Base-by-base conservation (phyloP, 2,888 invertebrate genomes). In the Dicycla oo region DNA sequence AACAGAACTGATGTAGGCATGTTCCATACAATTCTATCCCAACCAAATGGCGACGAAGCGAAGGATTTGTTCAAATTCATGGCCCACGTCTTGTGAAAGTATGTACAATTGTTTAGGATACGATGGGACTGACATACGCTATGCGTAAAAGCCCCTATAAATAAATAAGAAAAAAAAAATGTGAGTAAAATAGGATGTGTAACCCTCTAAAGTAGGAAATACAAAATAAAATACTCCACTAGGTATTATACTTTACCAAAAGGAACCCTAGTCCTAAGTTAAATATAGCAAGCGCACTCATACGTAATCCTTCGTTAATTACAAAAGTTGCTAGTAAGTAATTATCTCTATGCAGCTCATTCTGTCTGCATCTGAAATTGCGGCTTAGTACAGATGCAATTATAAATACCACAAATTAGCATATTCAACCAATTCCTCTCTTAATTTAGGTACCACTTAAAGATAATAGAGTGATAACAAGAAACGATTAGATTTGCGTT, bases 351-450 rank as follows among this genome's bases (percentile, higher is more conserved):
- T 34, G 53, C 45, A 38, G 49, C 49, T 65, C 60, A 62, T 58
- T 61, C 26, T 47, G 34, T 38, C 38, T 78, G 78, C 38, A 61
- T 30, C 38, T 78, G 78, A 65, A 65, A 78, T 62, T 45, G 49
- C 49, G 34, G 82, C 30, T 56, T 56, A 65, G 53, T 69, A 61
- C 58, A 56, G 26, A 73, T 65, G 62, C 64, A 82, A 77, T 62
- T 82, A 70, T 15, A 45, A 34, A 69, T 47, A 81, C 54, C 68
- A 45, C 63, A 54, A 40, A 76, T 77, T 75, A 75, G 53, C 76
- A 77, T 81, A 75, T 51, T 18, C 81, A 54, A 75, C 38, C 61
- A 75, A 81, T 77, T 51, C 15, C 63, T 68, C 58, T 51, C 51
- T 34, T 62, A 62, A 76, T 66, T 47, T 57, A n/a, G n/a, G 30